Conservation (phyloP, 2,888 invertebrate species). For the Parelbella ahira region DNA sequence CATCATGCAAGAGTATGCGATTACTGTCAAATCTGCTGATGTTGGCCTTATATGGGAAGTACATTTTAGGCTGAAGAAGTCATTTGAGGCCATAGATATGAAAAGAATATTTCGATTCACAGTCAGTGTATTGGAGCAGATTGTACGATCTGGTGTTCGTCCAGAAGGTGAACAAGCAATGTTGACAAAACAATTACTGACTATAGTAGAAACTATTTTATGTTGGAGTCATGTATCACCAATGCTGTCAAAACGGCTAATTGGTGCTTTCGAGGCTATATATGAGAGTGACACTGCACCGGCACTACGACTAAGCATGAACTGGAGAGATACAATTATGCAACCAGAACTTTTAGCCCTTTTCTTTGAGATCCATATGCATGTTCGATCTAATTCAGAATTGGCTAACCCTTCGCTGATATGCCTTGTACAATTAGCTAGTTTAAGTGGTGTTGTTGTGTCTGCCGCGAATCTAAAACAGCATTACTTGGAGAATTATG, state of each 20-base stretch:
- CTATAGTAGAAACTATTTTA: constrained; percentile 88
- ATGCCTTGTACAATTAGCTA: constrained; percentile 88
- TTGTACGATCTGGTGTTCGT: constrained; percentile 63
- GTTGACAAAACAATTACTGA: constrained; percentile 85
- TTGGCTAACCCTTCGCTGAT: constrained; percentile 89
- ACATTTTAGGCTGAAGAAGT: constrained; percentile 90
- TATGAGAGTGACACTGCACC: constrained; percentile 84
- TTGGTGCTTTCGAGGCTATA: constrained; percentile 85
- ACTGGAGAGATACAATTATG: constrained; percentile 89
- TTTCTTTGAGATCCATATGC: constrained; percentile 91
- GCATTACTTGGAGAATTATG: constrained; percentile 70
- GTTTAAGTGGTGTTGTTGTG: constrained; percentile 64
- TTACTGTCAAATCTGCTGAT: constrained; percentile 91
- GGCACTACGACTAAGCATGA: constrained; percentile 82
- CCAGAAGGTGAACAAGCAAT: constrained; percentile 75
- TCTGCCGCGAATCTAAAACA: constrained; percentile 59
- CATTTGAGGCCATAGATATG: constrained; percentile 90
- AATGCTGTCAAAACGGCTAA: constrained; percentile 83
- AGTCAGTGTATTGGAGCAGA: constrained; percentile 67
- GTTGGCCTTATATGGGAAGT: constrained; percentile 94
- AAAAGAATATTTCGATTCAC: constrained; percentile 86
- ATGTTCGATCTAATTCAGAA: constrained; percentile 87
- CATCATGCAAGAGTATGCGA: constrained; percentile 93
- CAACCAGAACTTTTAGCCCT: constrained; percentile 87
- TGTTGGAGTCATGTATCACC: constrained; percentile 90